Evolutionary conservation across 2,888 invertebrate genomes (phyloP).

Genomic region (Aphidius colemani): DNA sequence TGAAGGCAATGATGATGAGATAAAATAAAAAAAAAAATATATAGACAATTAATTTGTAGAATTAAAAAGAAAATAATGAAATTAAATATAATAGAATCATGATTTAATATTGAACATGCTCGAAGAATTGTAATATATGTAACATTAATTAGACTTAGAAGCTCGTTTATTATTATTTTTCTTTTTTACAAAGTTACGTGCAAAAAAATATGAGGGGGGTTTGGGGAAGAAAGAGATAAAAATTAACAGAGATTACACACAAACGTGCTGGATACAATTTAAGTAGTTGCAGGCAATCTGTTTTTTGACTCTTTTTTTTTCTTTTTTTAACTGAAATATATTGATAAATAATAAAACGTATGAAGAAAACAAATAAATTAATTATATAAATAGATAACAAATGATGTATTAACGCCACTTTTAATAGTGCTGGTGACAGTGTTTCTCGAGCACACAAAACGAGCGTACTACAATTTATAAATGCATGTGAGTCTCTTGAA

Average conservation of each 20-base stretch:
- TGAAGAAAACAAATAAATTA: not conserved
- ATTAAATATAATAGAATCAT: not conserved
- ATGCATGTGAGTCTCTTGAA: slow-evolving; percentile 28
- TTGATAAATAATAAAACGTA: not conserved
- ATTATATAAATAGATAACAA: slow-evolving; percentile 5
- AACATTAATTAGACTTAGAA: slow-evolving; percentile 12
- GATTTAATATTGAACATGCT: not conserved
- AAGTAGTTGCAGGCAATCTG: too few relatives aligned
- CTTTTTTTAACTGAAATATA: too few relatives aligned
- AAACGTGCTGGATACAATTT: too few relatives aligned
- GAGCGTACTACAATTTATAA: slow-evolving; percentile 23
- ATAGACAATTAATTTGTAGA: slow-evolving; percentile 7
- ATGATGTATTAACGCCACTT: not conserved
- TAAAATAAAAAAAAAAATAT: slow-evolving; percentile 14
- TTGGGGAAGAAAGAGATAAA: not conserved
- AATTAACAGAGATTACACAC: not conserved
- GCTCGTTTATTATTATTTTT: slow-evolving; percentile 3
- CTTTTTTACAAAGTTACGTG: not conserved
- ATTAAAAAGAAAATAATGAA: slow-evolving; percentile 2
- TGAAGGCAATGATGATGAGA: slow-evolving; percentile 17
- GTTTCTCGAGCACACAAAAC: slow-evolving; percentile 25
- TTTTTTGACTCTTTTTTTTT: too few relatives aligned
- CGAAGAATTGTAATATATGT: slow-evolving; percentile 17
- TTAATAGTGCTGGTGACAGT: slow-evolving; percentile 15
- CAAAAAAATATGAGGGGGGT: not conserved